These are phyloP conservation scores for Lepilemur septentrionalis DNA, from an alignment of 2,797 vertebrate genomes.

Conservation along the genomic window DNA sequence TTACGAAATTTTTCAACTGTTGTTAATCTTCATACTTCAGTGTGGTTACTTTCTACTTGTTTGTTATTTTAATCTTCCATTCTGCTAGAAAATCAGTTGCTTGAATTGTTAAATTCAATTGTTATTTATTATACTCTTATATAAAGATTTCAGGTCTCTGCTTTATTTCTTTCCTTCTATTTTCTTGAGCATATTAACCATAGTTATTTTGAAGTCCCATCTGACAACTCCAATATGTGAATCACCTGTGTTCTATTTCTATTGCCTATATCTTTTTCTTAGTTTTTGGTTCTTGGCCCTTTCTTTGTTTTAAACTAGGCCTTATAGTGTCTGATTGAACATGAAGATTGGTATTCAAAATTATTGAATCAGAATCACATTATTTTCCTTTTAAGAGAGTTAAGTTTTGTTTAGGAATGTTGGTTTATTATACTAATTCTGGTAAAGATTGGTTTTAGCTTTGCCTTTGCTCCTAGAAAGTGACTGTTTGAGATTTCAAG, in stretches of 20 bases:
- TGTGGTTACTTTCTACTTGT: background rate
- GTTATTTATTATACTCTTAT: background rate
- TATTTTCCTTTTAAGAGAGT: constrained; percentile 6
- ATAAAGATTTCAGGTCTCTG: background rate
- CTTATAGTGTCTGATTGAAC: background rate
- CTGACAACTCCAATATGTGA: background rate
- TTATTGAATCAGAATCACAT: background rate
- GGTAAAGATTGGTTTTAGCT: background rate
- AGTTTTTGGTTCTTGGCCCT: background rate
- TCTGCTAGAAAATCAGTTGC: background rate
- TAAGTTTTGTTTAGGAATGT: constrained; percentile 24
- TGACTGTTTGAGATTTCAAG: background rate
- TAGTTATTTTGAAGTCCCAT: background rate
- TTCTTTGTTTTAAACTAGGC: background rate
- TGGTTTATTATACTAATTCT: background rate
- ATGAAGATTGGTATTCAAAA: background rate
- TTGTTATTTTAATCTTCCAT: background rate
- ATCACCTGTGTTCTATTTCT: background rate
- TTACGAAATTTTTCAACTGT: background rate
- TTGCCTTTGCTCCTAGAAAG: background rate
- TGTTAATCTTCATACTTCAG: background rate
- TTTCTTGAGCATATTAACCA: background rate
- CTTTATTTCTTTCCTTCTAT: background rate
- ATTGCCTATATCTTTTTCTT: background rate
- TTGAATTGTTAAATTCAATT: constrained; percentile 31